phyloP scores from a whole-genome alignment of 2,888 invertebrate species.

The Patella ulyssiponensis region DNA sequence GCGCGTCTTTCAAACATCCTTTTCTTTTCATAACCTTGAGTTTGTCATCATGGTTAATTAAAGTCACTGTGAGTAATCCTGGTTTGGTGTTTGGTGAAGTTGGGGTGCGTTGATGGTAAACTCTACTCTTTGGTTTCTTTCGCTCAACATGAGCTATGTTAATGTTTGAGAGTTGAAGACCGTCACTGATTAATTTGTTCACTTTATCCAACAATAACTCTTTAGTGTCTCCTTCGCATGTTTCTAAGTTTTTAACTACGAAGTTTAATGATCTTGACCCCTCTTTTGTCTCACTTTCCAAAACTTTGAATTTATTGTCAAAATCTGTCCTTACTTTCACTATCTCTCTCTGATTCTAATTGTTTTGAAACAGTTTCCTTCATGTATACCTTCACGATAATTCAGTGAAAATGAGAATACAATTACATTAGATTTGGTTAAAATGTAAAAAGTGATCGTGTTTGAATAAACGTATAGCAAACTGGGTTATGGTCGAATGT shows the following conservation, averaged over 20 bases:
- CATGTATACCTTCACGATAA: too few species aligned
- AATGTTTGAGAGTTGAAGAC: neutral
- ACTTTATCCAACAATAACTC: neutral
- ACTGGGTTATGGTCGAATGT: too few species aligned
- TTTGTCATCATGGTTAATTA: neutral
- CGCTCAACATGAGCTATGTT: neutral
- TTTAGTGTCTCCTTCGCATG: neutral
- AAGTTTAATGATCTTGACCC: neutral
- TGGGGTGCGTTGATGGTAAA: neutral
- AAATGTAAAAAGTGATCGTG: too few species aligned
- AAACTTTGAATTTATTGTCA: too few species aligned
- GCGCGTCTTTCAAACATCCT: neutral
- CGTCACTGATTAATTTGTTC: slow-evolving; percentile 2
- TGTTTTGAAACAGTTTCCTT: too few species aligned
- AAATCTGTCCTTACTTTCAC: too few species aligned
- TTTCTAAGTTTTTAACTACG: neutral
- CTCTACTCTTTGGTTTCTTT: neutral
- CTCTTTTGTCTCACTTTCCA: too few species aligned
- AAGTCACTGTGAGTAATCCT: neutral
- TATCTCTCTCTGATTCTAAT: too few species aligned
- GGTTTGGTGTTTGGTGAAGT: neutral
- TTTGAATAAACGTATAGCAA: too few species aligned
- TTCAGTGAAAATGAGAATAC: too few species aligned
- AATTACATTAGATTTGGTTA: too few species aligned
- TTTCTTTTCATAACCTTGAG: neutral